Percentiles rank a stretch among this genome's conserved stretches.
Conservation (phyloP, 1,140 invertebrate species). For the Stegodyphus mimosarum region DNA sequence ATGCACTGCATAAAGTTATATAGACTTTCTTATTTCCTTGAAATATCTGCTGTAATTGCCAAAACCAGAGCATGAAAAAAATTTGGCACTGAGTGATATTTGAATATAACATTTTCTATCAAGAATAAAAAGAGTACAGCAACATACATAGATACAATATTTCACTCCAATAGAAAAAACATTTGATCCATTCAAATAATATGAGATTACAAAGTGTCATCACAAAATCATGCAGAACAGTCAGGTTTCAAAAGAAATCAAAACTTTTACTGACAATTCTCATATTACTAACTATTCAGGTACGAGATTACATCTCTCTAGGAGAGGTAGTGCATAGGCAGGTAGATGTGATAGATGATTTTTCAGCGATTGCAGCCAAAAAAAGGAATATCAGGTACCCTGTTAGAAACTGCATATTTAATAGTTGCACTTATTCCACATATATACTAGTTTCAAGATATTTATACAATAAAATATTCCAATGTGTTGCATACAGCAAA, state of each 20-base stretch:
- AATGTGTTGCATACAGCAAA: too few relatives aligned
- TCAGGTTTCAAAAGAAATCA: constrained; percentile 6
- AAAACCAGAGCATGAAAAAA: neutral
- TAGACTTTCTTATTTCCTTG: neutral
- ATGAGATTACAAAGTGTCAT: neutral
- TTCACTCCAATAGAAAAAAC: neutral
- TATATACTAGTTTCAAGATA: neutral
- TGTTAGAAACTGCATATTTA: neutral
- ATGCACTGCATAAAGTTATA: neutral
- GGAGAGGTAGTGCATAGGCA: neutral
- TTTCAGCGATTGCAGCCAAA: neutral
- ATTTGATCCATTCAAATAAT: neutral
- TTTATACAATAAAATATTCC: too few relatives aligned
- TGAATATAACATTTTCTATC: neutral
- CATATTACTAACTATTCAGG: neutral
- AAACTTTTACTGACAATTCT: neutral
- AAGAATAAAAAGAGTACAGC: constrained; percentile 6
- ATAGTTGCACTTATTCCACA: neutral
- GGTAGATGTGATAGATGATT: neutral
- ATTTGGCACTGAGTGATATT: constrained; percentile 4
- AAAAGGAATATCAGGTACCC: neutral
- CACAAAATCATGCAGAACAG: neutral
- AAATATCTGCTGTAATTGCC: neutral
- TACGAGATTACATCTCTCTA: neutral
- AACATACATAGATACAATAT: neutral